Evolutionary conservation across 2,113 vertebrate genomes (phyloP).

Genomic region (Chaetops frenatus): DNA sequence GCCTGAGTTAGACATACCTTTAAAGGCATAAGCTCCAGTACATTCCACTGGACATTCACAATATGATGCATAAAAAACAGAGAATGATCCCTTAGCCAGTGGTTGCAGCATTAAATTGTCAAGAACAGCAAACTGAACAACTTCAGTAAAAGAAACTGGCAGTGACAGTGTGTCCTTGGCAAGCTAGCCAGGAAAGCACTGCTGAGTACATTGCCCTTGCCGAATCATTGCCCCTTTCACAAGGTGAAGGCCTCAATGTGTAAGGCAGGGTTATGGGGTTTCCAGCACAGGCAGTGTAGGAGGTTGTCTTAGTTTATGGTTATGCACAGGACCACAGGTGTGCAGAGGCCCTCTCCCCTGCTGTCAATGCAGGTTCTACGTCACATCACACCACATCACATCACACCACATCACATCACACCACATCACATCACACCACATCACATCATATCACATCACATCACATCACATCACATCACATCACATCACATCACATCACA

Average conservation of each 20-base stretch:
- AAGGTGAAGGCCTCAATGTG: background rate
- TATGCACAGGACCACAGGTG: background rate
- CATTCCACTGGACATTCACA: background rate
- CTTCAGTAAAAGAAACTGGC: background rate
- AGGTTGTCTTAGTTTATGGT: background rate
- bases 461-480: too few relatives aligned
- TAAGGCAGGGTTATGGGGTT: background rate
- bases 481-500: too few relatives aligned
- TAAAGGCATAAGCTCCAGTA: background rate
- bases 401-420: too few relatives aligned
- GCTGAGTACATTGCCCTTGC: background rate
- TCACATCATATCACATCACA: background rate
- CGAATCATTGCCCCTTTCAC: fast-evolving
- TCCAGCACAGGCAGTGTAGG: background rate
- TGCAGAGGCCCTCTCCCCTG: background rate
- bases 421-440: too few relatives aligned
- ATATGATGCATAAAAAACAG: background rate
- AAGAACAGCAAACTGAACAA: background rate
- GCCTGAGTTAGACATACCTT: background rate
- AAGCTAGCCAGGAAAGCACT: background rate
- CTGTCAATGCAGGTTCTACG: fast-evolving
- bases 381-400: background rate
- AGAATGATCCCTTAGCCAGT: background rate
- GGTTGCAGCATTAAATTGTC: background rate
- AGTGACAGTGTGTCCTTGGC: background rate